Base-by-base conservation (phyloP, 2,888 invertebrate genomes). In the Cloeon dipterum region DNA sequence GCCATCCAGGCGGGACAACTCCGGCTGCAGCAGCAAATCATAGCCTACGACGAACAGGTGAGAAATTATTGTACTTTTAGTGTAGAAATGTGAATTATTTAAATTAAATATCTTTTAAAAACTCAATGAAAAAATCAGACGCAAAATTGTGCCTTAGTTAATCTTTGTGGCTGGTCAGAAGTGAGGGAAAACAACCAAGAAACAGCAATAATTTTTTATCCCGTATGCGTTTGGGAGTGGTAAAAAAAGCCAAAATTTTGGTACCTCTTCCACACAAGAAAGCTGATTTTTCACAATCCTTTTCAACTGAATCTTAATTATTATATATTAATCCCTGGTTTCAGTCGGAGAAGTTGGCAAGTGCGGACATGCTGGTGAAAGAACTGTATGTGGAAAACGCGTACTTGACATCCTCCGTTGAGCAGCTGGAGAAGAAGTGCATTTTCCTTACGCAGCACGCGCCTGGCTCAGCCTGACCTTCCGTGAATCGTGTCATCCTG, bases 311-410 rank as follows among this genome's bases (percentile, higher is more conserved):
- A n/a, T n/a, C n/a, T n/a, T n/a, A n/a, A n/a, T n/a, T n/a, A n/a
- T n/a, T n/a, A n/a, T n/a, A n/a, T n/a, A n/a, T n/a, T n/a, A n/a
- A n/a, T n/a, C n/a, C n/a, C n/a, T n/a, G n/a, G n/a, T 47, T 45
- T 17, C 62, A 74, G 57, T 58, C 65, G 37, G 73, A 77, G 49
- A 70, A 74, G 44, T 61, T 82, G 40, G 66, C 73, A 26, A 67
- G 68, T 49, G 71, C 77, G 13, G 83, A 83, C 55, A 53, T 75
- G 47, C 61, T 82, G 33, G 74, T 79, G 17, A 78, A 79, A 58
- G 82, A 83, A 50, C 62, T 86, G 42, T 85, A 75, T 57, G 68
- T 82, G 36, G 83, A 85, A 58, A 85, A 85, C 60, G 74, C 82
- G 37, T 74, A 76, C 54, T 63, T 85, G 40, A n/a, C 16, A 5